Base-by-base conservation (phyloP, 1,140 invertebrate species). In the Bathynomus jamesi region DNA sequence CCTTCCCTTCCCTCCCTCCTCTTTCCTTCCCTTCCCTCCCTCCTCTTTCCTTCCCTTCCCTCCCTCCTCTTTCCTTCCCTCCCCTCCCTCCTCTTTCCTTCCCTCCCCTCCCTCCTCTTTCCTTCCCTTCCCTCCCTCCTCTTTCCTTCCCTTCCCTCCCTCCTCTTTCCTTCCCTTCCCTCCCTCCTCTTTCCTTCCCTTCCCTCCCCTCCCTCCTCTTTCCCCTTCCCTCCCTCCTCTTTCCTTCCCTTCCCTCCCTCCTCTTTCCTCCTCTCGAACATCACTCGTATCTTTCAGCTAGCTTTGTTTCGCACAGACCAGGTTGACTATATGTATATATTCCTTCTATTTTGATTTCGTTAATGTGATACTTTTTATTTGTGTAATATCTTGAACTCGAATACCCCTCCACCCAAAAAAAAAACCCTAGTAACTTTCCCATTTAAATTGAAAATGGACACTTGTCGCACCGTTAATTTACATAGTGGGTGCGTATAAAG, bases 211-310 rank as follows among this genome's bases (percentile, higher is more conserved):
- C 32, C 17, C 32, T 40, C 32, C 17, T 17, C 17, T 17, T 40
- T 17, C 17, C 32, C 17, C 32, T 40, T 17, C 17, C 32, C 17
- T 17, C 17, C 32, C 17, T 17, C 7, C 32, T 40, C 32, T 8
- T 17, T 40, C 32, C 32, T 17, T 40, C 32, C 17, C 17, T 40
- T 24, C 40, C 11, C 24, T 61, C 40, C 11, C 46, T 7, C 27
- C 10, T 61, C 0, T 29, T 68, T 25, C 17, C 30, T 69, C n/a
- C 0, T 25, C 64, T 62, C 25, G 40, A 11, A 27, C 64, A 80
- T 79, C 75, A 4, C 32, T 40, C 17, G 17, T 40, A 7, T 17
- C 32, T 17, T 40, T 40, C 17, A 7, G 7, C 32, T 40, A 7
- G 7, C 32, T 40, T 40, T 40, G n/a, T n/a, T n/a, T n/a, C n/a